Conservation (phyloP, 2,888 invertebrate species). For the Flexamia atlantica region DNA sequence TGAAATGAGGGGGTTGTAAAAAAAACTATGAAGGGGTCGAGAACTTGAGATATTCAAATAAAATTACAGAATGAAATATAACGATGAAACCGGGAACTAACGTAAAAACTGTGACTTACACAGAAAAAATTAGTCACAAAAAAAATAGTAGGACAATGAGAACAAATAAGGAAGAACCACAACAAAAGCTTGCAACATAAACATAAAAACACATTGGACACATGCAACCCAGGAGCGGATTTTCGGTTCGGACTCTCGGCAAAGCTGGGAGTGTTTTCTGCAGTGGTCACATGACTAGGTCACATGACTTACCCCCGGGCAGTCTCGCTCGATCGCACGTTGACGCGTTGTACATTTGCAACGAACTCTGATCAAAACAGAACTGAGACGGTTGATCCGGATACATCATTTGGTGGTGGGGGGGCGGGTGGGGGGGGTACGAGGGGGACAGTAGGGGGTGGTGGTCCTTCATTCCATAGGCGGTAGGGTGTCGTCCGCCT, state of each 20-base stretch:
- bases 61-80: slow-evolving; percentile 1
- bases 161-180: slow-evolving; percentile 62
- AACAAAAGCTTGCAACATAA: slow-evolving; percentile 64
- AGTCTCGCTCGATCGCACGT: slow-evolving; percentile 72
- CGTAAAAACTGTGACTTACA: not conserved
- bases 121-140: slow-evolving; percentile 10
- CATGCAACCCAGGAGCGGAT: slow-evolving; percentile 59
- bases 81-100: not conserved
- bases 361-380: slow-evolving; percentile 79
- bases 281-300: slow-evolving; percentile 68
- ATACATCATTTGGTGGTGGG: slow-evolving; percentile 71
- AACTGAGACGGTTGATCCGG: slow-evolving; percentile 75
- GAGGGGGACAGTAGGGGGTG: slow-evolving; percentile 71
- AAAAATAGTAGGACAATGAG: slow-evolving; percentile 27
- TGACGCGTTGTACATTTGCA: slow-evolving; percentile 74
- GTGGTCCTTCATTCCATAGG: slow-evolving; percentile 74
- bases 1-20: not conserved
- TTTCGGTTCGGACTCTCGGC: not conserved
- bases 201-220: slow-evolving; percentile 56
- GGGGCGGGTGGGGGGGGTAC: slow-evolving; percentile 73
- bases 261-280: slow-evolving; percentile 64
- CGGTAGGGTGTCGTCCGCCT: slow-evolving; percentile 66
- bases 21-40: not conserved
- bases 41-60: not conserved
- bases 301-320: slow-evolving; percentile 75